Evolutionary conservation across 2,113 vertebrate species (phyloP), one percentile per base, ranked within the genome.

Genomic region (Regulus satrapa): DNA sequence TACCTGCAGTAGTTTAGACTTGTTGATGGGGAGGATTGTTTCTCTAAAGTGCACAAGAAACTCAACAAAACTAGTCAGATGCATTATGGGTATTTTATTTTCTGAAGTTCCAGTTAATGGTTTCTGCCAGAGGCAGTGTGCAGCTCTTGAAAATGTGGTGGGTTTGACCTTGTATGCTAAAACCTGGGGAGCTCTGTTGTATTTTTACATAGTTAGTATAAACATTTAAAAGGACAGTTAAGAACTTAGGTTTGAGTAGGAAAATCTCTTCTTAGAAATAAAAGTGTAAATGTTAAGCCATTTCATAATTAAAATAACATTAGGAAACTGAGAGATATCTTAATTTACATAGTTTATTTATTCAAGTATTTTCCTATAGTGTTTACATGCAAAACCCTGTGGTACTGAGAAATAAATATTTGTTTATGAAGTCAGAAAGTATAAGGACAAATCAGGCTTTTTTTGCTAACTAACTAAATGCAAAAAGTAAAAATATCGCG

Each of bases 61-160:
- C 18, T 66, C 55, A 55, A 26, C 58, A 55, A 45, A 85, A 59
- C 64, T 36, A 49, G 20, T 36, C 56, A 24, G 63, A 4, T 92
- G 89, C 88, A 83, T 92, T 93, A 79, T 89, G 92, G 91, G 58
- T 77, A 29, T 88, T 94, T 88, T 92, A 59, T 80, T 89, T 90
- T 95, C 63, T 59, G 92, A 94, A 93, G 82, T 69, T 76, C 40
- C 62, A 45, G 54, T 68, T 94, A 96, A 94, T 93, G 72, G 81
- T 88, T 79, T 83, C 68, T 93, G 88, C 93, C 85, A 94, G 86
- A 92, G 93, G 93, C 92, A 80, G 20, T 1, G 0, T 58, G 69
- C 25, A 58, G 34, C 46, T n/a, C 71, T 92, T 68, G 59, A 80
- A 91, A 84, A 88, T 54, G 41, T 56, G 63, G 17, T 76, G 29